phyloP scores from a whole-genome alignment of 2,113 vertebrate genomes.

The Phyllostomus hastatus region DNA sequence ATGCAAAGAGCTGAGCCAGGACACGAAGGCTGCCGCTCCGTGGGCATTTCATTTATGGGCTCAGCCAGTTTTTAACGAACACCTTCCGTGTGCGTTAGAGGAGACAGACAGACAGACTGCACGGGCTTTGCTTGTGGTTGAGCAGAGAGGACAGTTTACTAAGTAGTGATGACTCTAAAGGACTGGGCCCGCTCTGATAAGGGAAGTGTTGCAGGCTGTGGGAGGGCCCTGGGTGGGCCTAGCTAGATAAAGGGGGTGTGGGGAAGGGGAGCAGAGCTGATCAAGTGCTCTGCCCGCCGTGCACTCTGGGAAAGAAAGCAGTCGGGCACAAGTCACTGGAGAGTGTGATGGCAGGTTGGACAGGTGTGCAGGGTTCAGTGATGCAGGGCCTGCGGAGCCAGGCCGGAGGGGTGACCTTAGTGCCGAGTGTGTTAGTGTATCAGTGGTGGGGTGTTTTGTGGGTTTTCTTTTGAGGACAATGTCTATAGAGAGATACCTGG shows the following conservation, averaged over 20 bases:
- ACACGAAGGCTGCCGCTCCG: neutral
- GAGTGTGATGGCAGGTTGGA: neutral
- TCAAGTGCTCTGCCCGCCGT: neutral
- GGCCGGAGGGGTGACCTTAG: neutral
- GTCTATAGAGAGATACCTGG: neutral
- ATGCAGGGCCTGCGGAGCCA: neutral
- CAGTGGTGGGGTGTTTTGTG: neutral
- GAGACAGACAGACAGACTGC: neutral
- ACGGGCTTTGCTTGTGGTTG: neutral
- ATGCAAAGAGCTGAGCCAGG: neutral
- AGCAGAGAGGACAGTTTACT: neutral
- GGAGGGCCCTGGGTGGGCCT: neutral
- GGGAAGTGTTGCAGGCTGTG: neutral
- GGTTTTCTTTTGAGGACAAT: neutral
- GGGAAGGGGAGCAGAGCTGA: too few species aligned
- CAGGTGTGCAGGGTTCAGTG: neutral
- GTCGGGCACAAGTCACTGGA: neutral
- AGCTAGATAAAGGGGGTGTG: neutral
- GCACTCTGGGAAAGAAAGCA: neutral
- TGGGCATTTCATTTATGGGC: neutral
- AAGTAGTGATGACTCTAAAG: neutral
- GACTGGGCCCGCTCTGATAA: neutral
- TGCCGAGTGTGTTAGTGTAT: neutral
- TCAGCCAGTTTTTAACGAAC: neutral
- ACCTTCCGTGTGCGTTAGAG: neutral